These are phyloP conservation scores for Porites rus DNA, from an alignment of 92 coral and sea anemone species.

Conservation along the genomic window DNA sequence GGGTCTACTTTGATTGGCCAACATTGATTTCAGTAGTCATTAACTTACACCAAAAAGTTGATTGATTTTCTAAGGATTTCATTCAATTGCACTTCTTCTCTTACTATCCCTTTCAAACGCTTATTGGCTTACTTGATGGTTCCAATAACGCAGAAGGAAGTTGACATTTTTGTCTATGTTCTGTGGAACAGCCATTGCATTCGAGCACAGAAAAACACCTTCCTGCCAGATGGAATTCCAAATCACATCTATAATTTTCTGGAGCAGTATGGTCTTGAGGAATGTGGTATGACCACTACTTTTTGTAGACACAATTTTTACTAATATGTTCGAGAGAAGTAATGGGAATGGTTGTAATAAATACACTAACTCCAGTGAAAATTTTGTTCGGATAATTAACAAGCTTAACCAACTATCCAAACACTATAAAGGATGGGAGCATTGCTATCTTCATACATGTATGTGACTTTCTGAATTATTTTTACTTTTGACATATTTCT, in stretches of 20 bases:
- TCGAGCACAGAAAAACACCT: constrained; percentile 25
- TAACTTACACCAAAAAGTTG: not conserved
- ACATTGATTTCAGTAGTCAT: not conserved
- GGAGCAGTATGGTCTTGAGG: not conserved
- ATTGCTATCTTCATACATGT: no score
- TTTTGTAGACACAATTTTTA: not conserved
- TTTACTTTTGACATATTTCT: constrained; percentile 1
- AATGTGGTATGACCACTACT: constrained; percentile 39
- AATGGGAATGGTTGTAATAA: not conserved
- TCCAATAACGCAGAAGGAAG: constrained; percentile 59
- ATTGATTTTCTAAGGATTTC: no score
- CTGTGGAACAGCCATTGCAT: constrained; percentile 65
- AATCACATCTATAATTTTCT: not conserved
- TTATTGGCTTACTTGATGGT: constrained; percentile 54
- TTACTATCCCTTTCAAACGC: constrained; percentile 27
- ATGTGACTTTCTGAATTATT: no score
- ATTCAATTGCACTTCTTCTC: constrained; percentile 3
- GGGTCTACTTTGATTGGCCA: not conserved
- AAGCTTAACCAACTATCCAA: not conserved
- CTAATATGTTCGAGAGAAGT: not conserved
- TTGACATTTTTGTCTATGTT: constrained; percentile 53
- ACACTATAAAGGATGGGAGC: not conserved
- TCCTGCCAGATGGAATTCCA: constrained; percentile 13
- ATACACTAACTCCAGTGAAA: not conserved
- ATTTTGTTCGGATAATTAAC: not conserved